phyloP scores from a whole-genome alignment of 1,140 invertebrate species.

The Gryon sp. region DNA sequence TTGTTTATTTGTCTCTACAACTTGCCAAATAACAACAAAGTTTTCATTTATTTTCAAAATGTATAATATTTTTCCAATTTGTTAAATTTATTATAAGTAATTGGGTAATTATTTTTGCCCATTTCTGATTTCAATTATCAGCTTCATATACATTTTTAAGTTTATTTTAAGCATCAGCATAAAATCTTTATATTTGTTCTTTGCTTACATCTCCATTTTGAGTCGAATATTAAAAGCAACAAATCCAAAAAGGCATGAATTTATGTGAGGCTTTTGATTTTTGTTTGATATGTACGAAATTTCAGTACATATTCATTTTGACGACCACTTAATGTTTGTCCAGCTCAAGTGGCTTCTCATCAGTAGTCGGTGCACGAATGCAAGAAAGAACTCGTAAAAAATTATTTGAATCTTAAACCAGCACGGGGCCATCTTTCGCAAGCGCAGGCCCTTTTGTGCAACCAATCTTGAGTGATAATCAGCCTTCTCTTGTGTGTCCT shows the following conservation, averaged over 20 bases:
- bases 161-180: slow-evolving; percentile 17
- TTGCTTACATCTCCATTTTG: slow-evolving; percentile 24
- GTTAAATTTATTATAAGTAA: too few species aligned
- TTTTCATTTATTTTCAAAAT: too few species aligned
- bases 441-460: slow-evolving; percentile 70
- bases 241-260: slow-evolving; percentile 49
- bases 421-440: slow-evolving; percentile 62
- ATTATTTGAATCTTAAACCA: slow-evolving; percentile 77
- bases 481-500: slow-evolving; percentile 73
- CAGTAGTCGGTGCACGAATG: slow-evolving; percentile 63
- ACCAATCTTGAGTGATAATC: slow-evolving; percentile 78
- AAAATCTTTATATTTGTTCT: slow-evolving; percentile 27
- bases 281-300: slow-evolving; percentile 60
- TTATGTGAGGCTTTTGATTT: slow-evolving; percentile 62
- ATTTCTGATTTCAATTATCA: slow-evolving; percentile 19
- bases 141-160: slow-evolving; percentile 26
- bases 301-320: slow-evolving; percentile 58
- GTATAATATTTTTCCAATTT: too few species aligned
- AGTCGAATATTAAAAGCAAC: slow-evolving; percentile 38
- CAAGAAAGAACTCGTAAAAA: slow-evolving; percentile 70
- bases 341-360: slow-evolving; percentile 55
- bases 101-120: too few species aligned
- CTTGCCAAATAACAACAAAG: too few species aligned
- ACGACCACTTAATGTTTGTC: slow-evolving; percentile 58
- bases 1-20: too few species aligned